A percentile compares a stretch with the other conserved stretches of the same genome.
Conservation (phyloP, 2,888 invertebrate species). For the Malacosoma neustria region DNA sequence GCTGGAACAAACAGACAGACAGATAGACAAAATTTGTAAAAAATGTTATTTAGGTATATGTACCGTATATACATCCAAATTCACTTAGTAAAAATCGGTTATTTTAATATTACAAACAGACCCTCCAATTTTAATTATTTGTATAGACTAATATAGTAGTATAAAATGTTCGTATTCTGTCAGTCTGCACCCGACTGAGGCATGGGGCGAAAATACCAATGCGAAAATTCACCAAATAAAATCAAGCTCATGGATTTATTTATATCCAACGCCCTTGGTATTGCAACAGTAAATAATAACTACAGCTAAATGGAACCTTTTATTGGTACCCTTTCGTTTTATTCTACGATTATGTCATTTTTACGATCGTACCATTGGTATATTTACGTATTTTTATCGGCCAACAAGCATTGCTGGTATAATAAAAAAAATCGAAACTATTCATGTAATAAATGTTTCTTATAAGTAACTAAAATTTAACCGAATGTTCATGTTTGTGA, state of each 20-base stretch:
- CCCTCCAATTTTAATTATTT: no score
- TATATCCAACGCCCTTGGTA: constrained; percentile 43
- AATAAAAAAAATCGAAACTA: constrained; percentile 26
- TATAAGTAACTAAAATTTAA: no score
- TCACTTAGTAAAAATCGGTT: no score
- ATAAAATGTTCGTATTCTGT: neutral
- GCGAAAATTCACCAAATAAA: constrained; percentile 23
- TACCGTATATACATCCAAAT: no score
- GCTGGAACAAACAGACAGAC: no score
- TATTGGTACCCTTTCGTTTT: constrained; percentile 66
- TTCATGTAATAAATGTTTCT: no score
- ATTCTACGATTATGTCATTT: constrained; percentile 63
- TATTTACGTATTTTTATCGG: constrained; percentile 54
- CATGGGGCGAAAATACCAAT: neutral
- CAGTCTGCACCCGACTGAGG: neutral
- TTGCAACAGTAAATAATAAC: constrained; percentile 63
- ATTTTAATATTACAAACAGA: no score
- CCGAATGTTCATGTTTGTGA: no score
- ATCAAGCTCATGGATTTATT: constrained; percentile 31
- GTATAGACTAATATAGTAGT: no score
- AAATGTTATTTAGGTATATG: no score
- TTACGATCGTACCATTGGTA: constrained; percentile 48
- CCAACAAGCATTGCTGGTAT: constrained; percentile 43
- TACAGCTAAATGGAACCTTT: constrained; percentile 53
- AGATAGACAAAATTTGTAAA: no score